Evolutionary conservation across 1,140 invertebrate species (phyloP).

Genomic region (Pogonognathellus flavescens): DNA sequence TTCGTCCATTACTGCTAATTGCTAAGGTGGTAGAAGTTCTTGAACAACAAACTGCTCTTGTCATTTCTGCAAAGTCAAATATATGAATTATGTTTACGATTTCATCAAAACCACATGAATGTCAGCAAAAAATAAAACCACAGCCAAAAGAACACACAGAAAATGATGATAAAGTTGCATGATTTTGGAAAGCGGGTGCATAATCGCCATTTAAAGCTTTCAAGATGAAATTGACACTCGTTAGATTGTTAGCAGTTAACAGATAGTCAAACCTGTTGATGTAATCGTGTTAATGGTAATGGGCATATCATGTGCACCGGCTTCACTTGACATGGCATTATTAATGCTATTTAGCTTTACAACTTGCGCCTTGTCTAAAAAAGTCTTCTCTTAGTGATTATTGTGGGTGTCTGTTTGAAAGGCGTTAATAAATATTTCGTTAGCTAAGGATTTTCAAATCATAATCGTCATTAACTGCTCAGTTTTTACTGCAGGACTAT

Average conservation of each 20-base stretch:
- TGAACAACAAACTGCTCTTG: slow-evolving; percentile 21
- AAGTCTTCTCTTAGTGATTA: slow-evolving; percentile 3
- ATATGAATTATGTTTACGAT: background rate
- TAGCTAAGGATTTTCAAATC: slow-evolving; percentile 20
- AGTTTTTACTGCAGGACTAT: background rate
- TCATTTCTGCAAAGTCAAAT: slow-evolving; percentile 18
- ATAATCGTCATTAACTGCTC: slow-evolving; percentile 28
- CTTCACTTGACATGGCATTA: background rate
- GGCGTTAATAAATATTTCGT: slow-evolving; percentile 37
- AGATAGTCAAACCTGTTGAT: slow-evolving; percentile 23
- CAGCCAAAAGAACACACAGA: background rate
- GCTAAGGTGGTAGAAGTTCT: slow-evolving; percentile 16
- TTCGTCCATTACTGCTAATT: slow-evolving; percentile 14
- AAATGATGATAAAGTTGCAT: background rate
- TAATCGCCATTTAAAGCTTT: slow-evolving; percentile 35
- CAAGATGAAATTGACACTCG: slow-evolving; percentile 43
- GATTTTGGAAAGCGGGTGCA: slow-evolving; percentile 35
- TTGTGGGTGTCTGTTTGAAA: slow-evolving; percentile 31
- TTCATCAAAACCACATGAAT: background rate
- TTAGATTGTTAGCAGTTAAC: slow-evolving; percentile 34
- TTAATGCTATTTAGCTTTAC: background rate
- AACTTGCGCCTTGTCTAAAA: background rate
- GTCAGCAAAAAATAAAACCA: background rate
- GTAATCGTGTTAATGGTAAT: slow-evolving; percentile 45
- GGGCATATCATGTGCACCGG: slow-evolving; percentile 37